Evolutionary conservation across 1,140 invertebrate species (phyloP).

Genomic region (Aphis craccivora): DNA sequence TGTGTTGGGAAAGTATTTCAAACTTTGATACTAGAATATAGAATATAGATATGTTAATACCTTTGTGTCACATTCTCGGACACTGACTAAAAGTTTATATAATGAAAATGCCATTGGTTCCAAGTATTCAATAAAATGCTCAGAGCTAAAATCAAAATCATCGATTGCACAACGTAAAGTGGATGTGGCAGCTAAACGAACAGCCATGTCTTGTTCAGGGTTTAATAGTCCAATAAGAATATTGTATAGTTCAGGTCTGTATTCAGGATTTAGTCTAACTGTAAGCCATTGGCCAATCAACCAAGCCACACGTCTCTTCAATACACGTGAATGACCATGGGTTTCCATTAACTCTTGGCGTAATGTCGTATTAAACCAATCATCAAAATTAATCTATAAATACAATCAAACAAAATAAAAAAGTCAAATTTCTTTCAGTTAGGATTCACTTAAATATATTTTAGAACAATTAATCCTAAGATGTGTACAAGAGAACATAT

Average conservation of each 20-base stretch:
- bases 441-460: not conserved
- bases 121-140: constrained; percentile 85
- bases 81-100: constrained; percentile 86
- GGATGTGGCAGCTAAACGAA: constrained; percentile 75
- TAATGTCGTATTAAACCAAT: constrained; percentile 87
- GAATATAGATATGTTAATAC: constrained; percentile 65
- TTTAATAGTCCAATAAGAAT: constrained; percentile 77
- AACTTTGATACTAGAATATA: not conserved
- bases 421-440: not conserved
- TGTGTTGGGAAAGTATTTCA: not conserved
- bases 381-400: constrained; percentile 83
- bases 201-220: constrained; percentile 62
- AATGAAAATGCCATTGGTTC: constrained; percentile 78
- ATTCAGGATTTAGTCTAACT: constrained; percentile 81
- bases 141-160: constrained; percentile 89
- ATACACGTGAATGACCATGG: constrained; percentile 85
- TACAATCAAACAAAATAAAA: not conserved
- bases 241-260: constrained; percentile 83
- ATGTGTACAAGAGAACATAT: not conserved
- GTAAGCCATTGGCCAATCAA: constrained; percentile 86
- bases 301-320: constrained; percentile 87
- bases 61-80: constrained; percentile 91
- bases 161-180: constrained; percentile 82
- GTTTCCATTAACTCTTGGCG: constrained; percentile 82
- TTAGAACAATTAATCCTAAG: not conserved